Conservation (phyloP, 1,140 invertebrate genomes). For the Laupala kohalensis region DNA sequence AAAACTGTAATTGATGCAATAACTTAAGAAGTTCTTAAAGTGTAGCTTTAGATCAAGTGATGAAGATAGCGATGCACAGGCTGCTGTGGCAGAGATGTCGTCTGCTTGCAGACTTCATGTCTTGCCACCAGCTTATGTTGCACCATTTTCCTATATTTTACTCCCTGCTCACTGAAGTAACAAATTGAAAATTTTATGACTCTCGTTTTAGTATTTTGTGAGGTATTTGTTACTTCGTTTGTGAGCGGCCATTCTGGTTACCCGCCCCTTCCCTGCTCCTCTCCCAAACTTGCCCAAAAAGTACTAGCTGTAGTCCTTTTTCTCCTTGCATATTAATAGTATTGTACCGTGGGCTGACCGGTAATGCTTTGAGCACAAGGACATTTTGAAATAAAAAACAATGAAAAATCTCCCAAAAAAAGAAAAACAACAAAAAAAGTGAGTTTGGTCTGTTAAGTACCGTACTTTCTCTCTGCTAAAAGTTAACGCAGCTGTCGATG, state of each 20-base stretch:
- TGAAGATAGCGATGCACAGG: slow-evolving; percentile 14
- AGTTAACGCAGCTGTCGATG: slow-evolving; percentile 10
- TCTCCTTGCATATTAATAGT: slow-evolving; percentile 16
- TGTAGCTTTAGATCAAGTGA: slow-evolving; percentile 18
- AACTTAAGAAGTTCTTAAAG: slow-evolving; percentile 17
- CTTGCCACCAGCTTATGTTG: slow-evolving; percentile 2
- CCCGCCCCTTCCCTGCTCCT: slow-evolving; percentile 12
- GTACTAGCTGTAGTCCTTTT: slow-evolving; percentile 15
- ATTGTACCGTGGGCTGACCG: slow-evolving; percentile 16
- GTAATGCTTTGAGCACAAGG: slow-evolving; percentile 19
- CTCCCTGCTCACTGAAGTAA: slow-evolving; percentile 18
- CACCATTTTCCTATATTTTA: slow-evolving; percentile 18
- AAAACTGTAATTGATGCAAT: slow-evolving; percentile 18
- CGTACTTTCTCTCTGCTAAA: slow-evolving; percentile 17
- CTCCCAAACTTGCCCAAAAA: slow-evolving; percentile 7
- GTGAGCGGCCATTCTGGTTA: slow-evolving; percentile 19
- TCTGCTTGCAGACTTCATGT: not conserved
- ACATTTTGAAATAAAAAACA: slow-evolving; percentile 13
- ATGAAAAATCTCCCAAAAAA: not conserved
- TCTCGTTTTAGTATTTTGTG: slow-evolving; percentile 17
- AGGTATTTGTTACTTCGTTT: slow-evolving; percentile 18
- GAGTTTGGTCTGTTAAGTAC: slow-evolving; percentile 18
- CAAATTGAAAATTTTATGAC: slow-evolving; percentile 17
- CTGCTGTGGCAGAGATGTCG: slow-evolving; percentile 7
- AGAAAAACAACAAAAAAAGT: slow-evolving; percentile 8